Conservation (phyloP, 2,888 invertebrate genomes). For the Pterobdella sp. region DNA sequence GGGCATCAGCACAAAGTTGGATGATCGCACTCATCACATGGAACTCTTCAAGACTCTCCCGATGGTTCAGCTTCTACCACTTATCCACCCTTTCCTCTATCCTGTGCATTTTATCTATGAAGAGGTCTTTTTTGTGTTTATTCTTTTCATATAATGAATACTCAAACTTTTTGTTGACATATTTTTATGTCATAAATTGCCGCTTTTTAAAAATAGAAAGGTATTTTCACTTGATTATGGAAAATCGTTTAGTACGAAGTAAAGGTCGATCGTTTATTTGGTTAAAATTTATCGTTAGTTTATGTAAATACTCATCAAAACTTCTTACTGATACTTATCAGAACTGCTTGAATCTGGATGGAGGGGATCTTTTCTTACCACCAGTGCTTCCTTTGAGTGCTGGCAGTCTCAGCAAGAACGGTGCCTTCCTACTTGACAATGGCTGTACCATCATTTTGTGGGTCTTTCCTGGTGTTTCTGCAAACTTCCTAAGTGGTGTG, state of each 20-base stretch:
- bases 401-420: slow-evolving; percentile 63
- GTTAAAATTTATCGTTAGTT: no score
- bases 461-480: slow-evolving; percentile 70
- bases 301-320: no score
- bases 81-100: slow-evolving; percentile 84
- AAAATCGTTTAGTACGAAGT: no score
- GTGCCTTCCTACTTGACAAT: slow-evolving; percentile 83
- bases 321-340: no score
- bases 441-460: slow-evolving; percentile 73
- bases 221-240: no score
- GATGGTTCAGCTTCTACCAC: slow-evolving; percentile 68
- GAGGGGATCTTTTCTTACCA: slow-evolving; percentile 55
- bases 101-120: slow-evolving; percentile 68
- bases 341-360: slow-evolving; percentile 40
- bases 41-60: slow-evolving; percentile 84
- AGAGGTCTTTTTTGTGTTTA: slow-evolving; percentile 45
- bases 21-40: slow-evolving; percentile 87
- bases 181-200: no score
- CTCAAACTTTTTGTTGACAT: no score
- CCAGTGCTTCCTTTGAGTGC: slow-evolving; percentile 76
- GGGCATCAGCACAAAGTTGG: slow-evolving; percentile 77
- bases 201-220: no score
- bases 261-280: no score
- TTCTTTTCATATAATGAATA: no score
- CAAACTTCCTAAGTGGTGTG: slow-evolving; percentile 67